Percentiles rank a stretch among this genome's conserved stretches.
Conservation (phyloP, 37 sponge, comb jelly and placozoan genomes). For the Mnemiopsis leidyi region DNA sequence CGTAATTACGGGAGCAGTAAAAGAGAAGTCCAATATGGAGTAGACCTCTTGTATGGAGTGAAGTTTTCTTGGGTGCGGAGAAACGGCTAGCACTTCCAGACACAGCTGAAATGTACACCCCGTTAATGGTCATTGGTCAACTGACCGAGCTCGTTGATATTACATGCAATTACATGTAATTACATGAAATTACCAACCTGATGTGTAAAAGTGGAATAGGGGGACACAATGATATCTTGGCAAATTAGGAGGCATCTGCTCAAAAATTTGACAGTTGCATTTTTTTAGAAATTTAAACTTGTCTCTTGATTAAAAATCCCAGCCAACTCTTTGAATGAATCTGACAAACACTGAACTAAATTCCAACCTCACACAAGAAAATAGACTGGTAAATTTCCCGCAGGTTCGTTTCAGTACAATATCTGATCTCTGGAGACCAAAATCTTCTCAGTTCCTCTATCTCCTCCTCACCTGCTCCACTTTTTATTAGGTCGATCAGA, state of each 20-base stretch:
- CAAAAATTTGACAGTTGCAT: too few species aligned
- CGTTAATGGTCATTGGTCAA: too few species aligned
- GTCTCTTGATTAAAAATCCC: too few species aligned
- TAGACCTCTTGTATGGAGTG: neutral
- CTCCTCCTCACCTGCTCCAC: neutral
- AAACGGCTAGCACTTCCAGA: neutral
- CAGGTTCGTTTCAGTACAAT: neutral
- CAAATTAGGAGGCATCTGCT: too few species aligned
- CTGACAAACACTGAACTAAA: too few species aligned
- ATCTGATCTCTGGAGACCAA: neutral
- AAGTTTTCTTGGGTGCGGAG: neutral
- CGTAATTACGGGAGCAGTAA: neutral
- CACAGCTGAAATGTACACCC: neutral
- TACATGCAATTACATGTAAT: too few species aligned
- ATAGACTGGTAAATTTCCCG: neutral
- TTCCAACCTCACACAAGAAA: neutral
- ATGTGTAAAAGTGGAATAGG: too few species aligned
- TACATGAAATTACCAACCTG: too few species aligned
- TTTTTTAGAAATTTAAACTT: too few species aligned
- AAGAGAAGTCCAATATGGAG: neutral
- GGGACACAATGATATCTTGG: too few species aligned
- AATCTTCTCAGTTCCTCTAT: neutral
- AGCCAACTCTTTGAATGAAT: too few species aligned
- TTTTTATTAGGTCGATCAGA: neutral
- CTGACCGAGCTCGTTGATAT: too few species aligned